Evolutionary conservation across 2,113 vertebrate species (phyloP).

Genomic region (Rousettus leschenaultii): DNA sequence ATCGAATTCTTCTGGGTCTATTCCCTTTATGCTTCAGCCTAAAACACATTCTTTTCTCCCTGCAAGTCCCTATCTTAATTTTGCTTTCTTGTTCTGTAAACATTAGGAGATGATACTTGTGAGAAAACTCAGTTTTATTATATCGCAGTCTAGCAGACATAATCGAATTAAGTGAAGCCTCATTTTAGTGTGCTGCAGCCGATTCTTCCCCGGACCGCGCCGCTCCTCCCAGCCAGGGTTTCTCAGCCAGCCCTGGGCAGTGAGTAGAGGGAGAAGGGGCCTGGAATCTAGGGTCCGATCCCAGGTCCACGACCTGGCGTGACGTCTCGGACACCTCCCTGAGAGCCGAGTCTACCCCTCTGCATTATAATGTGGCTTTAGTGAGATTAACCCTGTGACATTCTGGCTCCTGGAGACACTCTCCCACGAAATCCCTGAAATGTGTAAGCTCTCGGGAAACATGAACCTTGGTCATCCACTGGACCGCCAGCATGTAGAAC

Average conservation of each 20-base stretch:
- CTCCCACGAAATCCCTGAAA: background rate
- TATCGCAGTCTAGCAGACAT: conserved; percentile 19
- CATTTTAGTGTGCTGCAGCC: background rate
- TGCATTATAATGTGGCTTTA: background rate
- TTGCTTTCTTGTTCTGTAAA: conserved; percentile 42
- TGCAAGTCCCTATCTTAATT: conserved; percentile 13
- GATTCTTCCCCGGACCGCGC: background rate
- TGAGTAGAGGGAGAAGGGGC: background rate
- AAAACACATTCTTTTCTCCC: background rate
- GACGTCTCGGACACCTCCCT: too few relatives aligned
- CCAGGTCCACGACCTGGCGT: background rate
- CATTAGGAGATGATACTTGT: conserved; percentile 3
- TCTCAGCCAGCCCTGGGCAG: background rate
- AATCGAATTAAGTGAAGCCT: conserved; percentile 23
- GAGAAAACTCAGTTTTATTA: conserved; percentile 15
- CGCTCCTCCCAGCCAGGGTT: background rate
- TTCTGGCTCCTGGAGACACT: background rate
- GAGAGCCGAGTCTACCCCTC: fast-evolving
- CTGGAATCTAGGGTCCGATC: background rate
- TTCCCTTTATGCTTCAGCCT: background rate
- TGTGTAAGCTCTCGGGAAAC: background rate
- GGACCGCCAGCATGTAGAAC: background rate
- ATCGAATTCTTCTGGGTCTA: background rate
- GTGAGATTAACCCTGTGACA: background rate
- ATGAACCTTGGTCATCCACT: background rate